Percentiles rank a stretch among this genome's conserved stretches.
phyloP scores from a whole-genome alignment of 2,113 vertebrate species.

The Pterocles gutturalis region DNA sequence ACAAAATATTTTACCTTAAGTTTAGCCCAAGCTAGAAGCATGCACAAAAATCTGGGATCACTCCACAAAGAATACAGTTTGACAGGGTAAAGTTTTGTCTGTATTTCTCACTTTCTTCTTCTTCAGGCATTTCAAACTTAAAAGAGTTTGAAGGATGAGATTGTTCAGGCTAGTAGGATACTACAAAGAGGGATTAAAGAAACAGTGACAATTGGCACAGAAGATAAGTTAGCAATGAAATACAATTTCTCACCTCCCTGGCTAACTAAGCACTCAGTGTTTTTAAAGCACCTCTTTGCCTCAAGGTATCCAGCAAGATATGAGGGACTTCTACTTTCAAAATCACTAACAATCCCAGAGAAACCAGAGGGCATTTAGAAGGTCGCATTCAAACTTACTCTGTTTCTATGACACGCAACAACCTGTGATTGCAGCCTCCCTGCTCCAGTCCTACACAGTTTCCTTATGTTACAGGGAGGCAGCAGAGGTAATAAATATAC shows the following conservation, averaged over 20 bases:
- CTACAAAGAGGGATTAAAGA: neutral
- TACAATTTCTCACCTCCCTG: neutral
- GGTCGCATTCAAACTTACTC: neutral
- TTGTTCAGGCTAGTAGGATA: neutral
- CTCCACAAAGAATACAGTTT: neutral
- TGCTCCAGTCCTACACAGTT: accelerated
- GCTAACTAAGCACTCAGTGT: neutral
- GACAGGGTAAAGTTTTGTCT: neutral
- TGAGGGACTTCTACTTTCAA: neutral
- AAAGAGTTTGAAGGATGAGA: neutral
- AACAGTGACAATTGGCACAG: accelerated
- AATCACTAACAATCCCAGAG: neutral
- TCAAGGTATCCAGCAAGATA: neutral
- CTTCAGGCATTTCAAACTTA: neutral
- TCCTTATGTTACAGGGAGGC: neutral
- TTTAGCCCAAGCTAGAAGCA: neutral
- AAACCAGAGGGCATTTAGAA: neutral
- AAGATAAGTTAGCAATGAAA: neutral
- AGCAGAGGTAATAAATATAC: neutral
- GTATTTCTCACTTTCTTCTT: neutral
- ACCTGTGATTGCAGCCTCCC: neutral
- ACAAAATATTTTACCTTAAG: neutral
- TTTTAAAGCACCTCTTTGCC: neutral
- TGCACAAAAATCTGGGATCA: accelerated
- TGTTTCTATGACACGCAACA: neutral